phyloP scores from a whole-genome alignment of 2,888 invertebrate genomes.

The Polydrusus cervinus region DNA sequence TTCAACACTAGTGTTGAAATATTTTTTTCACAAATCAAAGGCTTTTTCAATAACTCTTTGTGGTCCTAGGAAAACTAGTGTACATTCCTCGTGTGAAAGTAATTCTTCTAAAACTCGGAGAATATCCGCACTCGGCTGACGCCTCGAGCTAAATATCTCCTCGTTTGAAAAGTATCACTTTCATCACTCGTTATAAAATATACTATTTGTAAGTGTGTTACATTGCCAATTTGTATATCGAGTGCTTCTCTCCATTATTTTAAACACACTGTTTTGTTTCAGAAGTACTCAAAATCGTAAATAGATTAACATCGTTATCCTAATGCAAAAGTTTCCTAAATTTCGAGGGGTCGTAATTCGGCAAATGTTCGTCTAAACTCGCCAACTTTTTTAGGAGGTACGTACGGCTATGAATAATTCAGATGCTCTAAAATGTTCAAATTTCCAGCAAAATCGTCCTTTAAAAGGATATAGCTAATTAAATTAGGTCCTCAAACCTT shows the following conservation, averaged over 20 bases:
- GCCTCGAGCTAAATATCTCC: too few relatives aligned
- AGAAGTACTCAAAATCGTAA: slow-evolving; percentile 10
- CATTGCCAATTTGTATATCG: too few relatives aligned
- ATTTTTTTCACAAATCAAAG: too few relatives aligned
- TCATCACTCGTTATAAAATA: too few relatives aligned
- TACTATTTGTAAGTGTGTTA: too few relatives aligned
- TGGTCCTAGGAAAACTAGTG: too few relatives aligned
- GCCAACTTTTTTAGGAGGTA: slow-evolving; percentile 33
- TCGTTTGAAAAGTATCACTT: too few relatives aligned
- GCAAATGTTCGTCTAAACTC: slow-evolving; percentile 11
- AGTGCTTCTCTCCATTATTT: neutral
- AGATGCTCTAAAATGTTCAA: slow-evolving; percentile 32
- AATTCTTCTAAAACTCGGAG: too few relatives aligned
- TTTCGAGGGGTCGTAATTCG: slow-evolving; percentile 13
- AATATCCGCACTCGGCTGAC: too few relatives aligned
- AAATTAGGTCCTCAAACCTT: slow-evolving; percentile 41
- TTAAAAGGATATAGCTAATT: slow-evolving; percentile 39
- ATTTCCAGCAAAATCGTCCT: slow-evolving; percentile 38
- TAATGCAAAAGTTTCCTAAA: slow-evolving; percentile 41
- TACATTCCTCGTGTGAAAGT: too few relatives aligned
- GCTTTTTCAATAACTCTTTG: too few relatives aligned
- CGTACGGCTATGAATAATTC: slow-evolving; percentile 34
- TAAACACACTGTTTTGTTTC: neutral
- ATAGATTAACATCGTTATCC: slow-evolving; percentile 20
- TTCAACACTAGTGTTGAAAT: too few relatives aligned